These are phyloP conservation scores for Malaclemys terrapin DNA, from an alignment of 2,113 vertebrate species.

Conservation along the genomic window DNA sequence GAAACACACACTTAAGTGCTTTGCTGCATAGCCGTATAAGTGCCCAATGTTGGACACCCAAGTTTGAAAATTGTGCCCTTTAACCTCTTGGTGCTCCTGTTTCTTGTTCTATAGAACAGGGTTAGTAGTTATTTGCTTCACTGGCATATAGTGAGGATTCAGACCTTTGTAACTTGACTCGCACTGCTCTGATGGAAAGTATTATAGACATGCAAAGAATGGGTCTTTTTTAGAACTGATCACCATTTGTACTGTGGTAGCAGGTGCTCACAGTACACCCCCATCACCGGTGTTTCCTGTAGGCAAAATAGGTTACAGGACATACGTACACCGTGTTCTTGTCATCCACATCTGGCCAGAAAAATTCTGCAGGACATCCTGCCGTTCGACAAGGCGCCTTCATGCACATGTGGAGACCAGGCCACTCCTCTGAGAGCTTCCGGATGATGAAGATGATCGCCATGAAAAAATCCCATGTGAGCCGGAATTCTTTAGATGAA, in stretches of 20 bases:
- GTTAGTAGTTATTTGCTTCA: neutral
- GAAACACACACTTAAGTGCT: neutral
- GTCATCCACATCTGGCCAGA: slow-evolving; percentile 74
- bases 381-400: slow-evolving; percentile 62
- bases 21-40: neutral
- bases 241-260: neutral
- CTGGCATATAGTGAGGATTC: neutral
- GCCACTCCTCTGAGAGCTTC: slow-evolving; percentile 73
- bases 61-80: neutral
- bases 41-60: neutral
- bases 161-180: neutral
- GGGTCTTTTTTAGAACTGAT: neutral
- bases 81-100: neutral
- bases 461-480: slow-evolving; percentile 74
- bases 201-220: neutral
- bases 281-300: rapidly evolving
- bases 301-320: rapidly evolving
- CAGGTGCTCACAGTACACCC: neutral
- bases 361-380: slow-evolving; percentile 53
- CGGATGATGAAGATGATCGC: slow-evolving; percentile 53
- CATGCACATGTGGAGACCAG: slow-evolving; percentile 60
- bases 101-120: neutral
- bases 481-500: slow-evolving; percentile 56
- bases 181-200: neutral
- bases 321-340: neutral